These are phyloP conservation scores for Clistopyga incitator DNA, from an alignment of 2,888 invertebrate species.

Conservation along the genomic window DNA sequence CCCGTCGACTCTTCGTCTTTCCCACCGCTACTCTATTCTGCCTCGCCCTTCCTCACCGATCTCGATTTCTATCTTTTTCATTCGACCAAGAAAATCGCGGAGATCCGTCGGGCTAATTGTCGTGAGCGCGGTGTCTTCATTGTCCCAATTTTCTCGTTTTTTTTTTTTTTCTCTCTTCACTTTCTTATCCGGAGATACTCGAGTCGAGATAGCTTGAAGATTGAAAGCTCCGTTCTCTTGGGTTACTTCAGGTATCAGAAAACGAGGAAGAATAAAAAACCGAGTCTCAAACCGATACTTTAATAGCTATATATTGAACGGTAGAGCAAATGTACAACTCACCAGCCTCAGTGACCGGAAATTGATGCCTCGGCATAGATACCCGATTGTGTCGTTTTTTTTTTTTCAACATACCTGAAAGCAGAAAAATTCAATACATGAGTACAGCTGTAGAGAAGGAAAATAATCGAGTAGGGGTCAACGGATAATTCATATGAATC, in stretches of 20 bases:
- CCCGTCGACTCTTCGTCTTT: constrained; percentile 33
- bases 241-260: constrained; percentile 46
- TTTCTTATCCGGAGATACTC: constrained; percentile 18
- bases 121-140: constrained; percentile 53
- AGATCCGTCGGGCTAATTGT: constrained; percentile 56
- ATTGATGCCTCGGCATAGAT: constrained; percentile 50
- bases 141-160: constrained; percentile 57
- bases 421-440: constrained; percentile 67
- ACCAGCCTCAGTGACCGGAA: constrained; percentile 56
- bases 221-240: constrained; percentile 28
- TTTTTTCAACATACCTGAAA: constrained; percentile 76
- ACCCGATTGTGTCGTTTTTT: constrained; percentile 13
- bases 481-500: constrained; percentile 29
- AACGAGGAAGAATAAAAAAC: constrained; percentile 43
- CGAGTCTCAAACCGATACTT: constrained; percentile 43
- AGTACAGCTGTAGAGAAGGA: constrained; percentile 61
- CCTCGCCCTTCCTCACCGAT: constrained; percentile 24
- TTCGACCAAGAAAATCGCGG: constrained; percentile 52
- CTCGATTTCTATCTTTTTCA: constrained; percentile 45
- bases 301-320: neutral
- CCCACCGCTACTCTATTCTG: constrained; percentile 30
- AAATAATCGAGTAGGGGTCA: constrained; percentile 52
- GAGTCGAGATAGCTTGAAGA: constrained; percentile 25
- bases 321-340: constrained; percentile 41
- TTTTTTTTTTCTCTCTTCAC: constrained; percentile 40